Base-by-base conservation (phyloP, 2,797 vertebrate genomes). In the Lagothrix lagotricha region DNA sequence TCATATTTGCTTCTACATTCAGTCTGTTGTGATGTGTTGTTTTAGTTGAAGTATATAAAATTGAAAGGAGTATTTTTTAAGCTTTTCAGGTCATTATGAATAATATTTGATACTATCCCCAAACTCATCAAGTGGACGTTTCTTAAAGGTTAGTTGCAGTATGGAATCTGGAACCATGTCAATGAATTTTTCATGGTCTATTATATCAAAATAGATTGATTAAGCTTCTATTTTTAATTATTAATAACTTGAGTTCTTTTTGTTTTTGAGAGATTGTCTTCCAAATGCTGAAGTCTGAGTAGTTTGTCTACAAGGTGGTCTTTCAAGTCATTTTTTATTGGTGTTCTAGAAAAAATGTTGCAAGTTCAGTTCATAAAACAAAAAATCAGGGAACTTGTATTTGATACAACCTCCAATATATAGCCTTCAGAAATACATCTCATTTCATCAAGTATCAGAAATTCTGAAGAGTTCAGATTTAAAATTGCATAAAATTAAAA, bases 21-120 rank as follows among this genome's bases (percentile, higher is more conserved):
- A 90, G 3, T 84, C 72, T 90, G 4, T 75, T 92, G n/a, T 67
- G 54, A 50, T 44, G 30, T 19, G 13, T 39, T 87, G 12, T 93
- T 95, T 64, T 52, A n/a, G 33, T 33, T 94, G 39, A 94, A 64
- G 91, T 90, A 73, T 19, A 48, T 30, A 14, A 58, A 95, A 30
- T 48, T 61, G 58, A 72, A 95, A 94, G 10, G 9, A 58, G 2
- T 36, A 28, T 64, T 95, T 80, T 80, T 30, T n/a, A 80, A 87
- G 39, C 5, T 76, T 97, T 94, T 92, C 14, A 96, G 24, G 86
- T 88, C 87, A 72, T 84, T 54, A 39, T 88, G n/a, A 9, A 11
- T 48, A n/a, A 86, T 39, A 81, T 50, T 85, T 97, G 13, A 89
- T 61, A 58, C 41, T 77, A 24, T 44, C 57, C 10, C 24, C 86